phyloP scores from a whole-genome alignment of 2,888 invertebrate species.

The Muschampia plurimacula region DNA sequence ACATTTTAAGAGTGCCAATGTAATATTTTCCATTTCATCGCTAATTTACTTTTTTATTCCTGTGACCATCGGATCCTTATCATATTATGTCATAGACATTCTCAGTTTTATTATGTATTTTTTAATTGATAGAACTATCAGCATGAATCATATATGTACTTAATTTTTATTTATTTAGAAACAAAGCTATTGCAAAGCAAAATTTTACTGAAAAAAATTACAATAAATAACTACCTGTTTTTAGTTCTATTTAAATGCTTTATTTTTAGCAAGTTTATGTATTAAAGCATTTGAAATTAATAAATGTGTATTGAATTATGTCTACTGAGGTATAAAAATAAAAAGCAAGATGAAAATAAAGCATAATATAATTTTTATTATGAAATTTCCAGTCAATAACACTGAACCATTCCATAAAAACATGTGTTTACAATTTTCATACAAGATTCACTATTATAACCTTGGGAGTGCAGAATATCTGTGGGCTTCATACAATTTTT shows the following conservation, averaged over 20 bases:
- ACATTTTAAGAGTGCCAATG: no score
- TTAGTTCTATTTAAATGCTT: background rate
- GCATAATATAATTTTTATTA: slow-evolving; percentile 85
- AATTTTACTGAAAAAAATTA: no score
- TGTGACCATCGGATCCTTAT: no score
- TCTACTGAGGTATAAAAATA: slow-evolving; percentile 54
- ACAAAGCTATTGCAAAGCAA: no score
- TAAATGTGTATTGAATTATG: slow-evolving; percentile 3
- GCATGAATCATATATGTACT: no score
- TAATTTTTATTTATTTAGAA: no score
- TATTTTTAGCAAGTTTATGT: background rate
- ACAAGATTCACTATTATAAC: slow-evolving; percentile 75
- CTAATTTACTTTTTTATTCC: no score
- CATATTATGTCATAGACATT: no score
- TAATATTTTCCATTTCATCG: no score
- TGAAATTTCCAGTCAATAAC: slow-evolving; percentile 84
- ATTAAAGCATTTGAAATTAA: slow-evolving; percentile 9
- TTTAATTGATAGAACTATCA: no score
- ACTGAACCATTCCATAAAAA: slow-evolving; percentile 83
- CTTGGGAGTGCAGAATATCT: slow-evolving; percentile 67
- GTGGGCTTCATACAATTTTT: slow-evolving; percentile 76
- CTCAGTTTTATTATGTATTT: no score
- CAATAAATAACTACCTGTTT: no score
- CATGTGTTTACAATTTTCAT: slow-evolving; percentile 76
- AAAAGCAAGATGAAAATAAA: slow-evolving; percentile 81